A percentile compares a stretch with the other conserved stretches of the same genome.
Conservation (phyloP, 2,888 invertebrate genomes). For the Andrena fulva region DNA sequence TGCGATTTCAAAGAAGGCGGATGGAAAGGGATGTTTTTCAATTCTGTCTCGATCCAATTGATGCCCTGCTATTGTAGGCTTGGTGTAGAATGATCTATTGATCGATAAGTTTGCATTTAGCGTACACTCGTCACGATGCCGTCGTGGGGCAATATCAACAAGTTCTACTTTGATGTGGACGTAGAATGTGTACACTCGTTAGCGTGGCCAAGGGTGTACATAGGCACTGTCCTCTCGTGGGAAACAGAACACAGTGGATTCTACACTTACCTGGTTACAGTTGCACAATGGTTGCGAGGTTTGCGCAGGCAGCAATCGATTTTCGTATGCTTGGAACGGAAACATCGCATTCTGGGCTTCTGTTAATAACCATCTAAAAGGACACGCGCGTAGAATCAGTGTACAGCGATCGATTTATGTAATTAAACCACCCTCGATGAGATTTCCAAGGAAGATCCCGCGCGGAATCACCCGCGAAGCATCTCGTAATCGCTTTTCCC, state of each 20-base stretch:
- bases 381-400: background rate
- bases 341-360: conserved; percentile 8
- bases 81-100: background rate
- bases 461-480: background rate
- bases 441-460: no score
- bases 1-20: background rate
- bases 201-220: no score
- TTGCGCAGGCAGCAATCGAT: background rate
- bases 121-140: background rate
- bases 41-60: background rate
- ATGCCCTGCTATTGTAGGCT: background rate
- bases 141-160: background rate
- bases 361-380: background rate
- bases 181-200: no score
- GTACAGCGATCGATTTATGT: no score
- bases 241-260: background rate
- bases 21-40: background rate
- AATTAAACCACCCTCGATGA: no score
- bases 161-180: no score
- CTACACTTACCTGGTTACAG: background rate
- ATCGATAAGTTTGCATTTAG: conserved; percentile 24
- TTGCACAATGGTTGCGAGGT: conserved; percentile 17
- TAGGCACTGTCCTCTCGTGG: background rate
- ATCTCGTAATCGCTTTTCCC: conserved; percentile 15
- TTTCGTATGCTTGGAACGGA: background rate